Evolutionary conservation across 92 coral and sea anemone genomes (phyloP).

Genomic region (Zoanthus sociatus): DNA sequence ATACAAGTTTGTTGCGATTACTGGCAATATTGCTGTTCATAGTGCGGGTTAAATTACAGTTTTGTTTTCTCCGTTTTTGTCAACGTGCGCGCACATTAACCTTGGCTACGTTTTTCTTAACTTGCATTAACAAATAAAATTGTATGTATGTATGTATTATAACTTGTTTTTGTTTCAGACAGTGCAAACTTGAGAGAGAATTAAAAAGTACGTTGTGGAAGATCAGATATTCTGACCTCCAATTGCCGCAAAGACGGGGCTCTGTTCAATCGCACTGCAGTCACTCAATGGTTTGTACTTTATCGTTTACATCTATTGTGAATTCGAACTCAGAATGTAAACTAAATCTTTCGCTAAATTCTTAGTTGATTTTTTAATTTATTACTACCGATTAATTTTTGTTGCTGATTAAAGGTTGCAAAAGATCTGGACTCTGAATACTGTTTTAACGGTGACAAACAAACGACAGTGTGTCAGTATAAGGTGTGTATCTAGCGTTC

Average conservation of each 20-base stretch:
- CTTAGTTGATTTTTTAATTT: neutral
- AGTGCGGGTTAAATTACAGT: no score
- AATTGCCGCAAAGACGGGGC: slow-evolving; percentile 50
- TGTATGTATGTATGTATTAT: no score
- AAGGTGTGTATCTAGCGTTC: neutral
- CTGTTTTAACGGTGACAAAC: slow-evolving; percentile 26
- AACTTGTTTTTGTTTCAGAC: slow-evolving; percentile 48
- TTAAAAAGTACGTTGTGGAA: slow-evolving; percentile 83
- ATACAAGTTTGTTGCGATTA: no score
- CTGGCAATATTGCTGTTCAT: no score
- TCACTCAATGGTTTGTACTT: slow-evolving; percentile 6
- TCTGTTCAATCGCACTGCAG: slow-evolving; percentile 28
- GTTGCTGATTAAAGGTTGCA: neutral
- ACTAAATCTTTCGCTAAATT: neutral
- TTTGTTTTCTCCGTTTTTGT: no score
- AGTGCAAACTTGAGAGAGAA: slow-evolving; percentile 84
- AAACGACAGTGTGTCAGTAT: slow-evolving; percentile 19
- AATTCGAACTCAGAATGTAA: neutral
- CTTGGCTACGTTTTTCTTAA: no score
- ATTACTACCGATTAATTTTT: no score
- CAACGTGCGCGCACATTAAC: no score
- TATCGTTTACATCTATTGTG: neutral
- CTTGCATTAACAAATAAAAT: no score
- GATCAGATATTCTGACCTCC: slow-evolving; percentile 79
- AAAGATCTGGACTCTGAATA: neutral